Conservation (phyloP, 2,797 vertebrate genomes). For the Rhyacichthys aspro region DNA sequence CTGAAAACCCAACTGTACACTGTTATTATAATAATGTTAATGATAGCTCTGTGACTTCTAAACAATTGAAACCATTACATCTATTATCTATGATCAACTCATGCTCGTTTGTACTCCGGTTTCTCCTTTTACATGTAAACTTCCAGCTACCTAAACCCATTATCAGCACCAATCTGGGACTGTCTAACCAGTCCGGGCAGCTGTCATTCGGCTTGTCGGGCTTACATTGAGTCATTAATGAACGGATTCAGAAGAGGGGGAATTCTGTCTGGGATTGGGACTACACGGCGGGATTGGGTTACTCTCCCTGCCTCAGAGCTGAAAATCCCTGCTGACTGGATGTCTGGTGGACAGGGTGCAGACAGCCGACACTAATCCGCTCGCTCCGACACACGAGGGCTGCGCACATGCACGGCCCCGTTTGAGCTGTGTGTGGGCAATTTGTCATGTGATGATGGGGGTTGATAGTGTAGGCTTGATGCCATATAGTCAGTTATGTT, state of each 20-base stretch:
- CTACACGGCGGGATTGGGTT: conserved; percentile 47
- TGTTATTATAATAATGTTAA: no score
- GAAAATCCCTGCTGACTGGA: conserved; percentile 78
- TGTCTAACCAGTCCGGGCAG: conserved; percentile 9
- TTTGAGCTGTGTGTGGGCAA: conserved; percentile 38
- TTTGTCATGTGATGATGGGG: conserved; percentile 30
- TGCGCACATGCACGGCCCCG: conserved; percentile 5
- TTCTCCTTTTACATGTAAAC: background rate
- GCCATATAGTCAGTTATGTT: background rate
- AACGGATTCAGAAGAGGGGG: conserved; percentile 17
- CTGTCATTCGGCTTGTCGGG: conserved; percentile 9
- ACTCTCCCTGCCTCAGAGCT: conserved; percentile 58
- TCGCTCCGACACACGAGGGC: conserved; percentile 36
- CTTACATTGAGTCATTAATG: conserved; percentile 12
- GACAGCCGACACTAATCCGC: conserved; percentile 72
- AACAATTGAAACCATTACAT: background rate
- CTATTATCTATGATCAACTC: no score
- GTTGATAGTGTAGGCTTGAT: conserved; percentile 2
- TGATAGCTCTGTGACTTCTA: background rate
- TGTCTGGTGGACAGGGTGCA: conserved; percentile 71
- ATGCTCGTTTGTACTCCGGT: no score
- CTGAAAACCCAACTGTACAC: no score
- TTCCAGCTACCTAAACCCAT: background rate
- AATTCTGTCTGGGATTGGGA: conserved; percentile 51
- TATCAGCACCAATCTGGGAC: conserved; percentile 7